phyloP scores from a whole-genome alignment of 2,797 vertebrate genomes.

The Cichlasoma orientale region DNA sequence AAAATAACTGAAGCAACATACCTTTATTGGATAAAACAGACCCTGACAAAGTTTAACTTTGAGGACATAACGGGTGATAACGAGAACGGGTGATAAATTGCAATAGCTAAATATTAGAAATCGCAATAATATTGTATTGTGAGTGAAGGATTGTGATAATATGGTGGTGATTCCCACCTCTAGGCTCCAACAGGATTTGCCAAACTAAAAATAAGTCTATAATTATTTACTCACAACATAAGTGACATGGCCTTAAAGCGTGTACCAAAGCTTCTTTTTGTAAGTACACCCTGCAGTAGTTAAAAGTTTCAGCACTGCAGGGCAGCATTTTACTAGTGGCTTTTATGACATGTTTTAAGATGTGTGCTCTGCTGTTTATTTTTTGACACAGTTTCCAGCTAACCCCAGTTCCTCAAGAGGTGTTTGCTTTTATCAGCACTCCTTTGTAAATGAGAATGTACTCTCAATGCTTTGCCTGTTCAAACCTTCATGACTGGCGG shows the following conservation, averaged over 20 bases:
- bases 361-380: background rate
- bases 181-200: too few relatives aligned
- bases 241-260: background rate
- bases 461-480: background rate
- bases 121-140: too few relatives aligned
- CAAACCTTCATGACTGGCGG: too few relatives aligned
- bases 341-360: background rate
- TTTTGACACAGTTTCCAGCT: background rate
- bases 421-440: background rate
- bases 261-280: background rate
- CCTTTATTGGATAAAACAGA: too few relatives aligned
- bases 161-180: too few relatives aligned
- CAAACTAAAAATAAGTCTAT: background rate
- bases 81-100: too few relatives aligned
- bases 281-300: background rate
- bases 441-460: background rate
- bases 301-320: background rate
- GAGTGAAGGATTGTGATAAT: too few relatives aligned
- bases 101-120: too few relatives aligned
- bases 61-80: too few relatives aligned
- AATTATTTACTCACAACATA: background rate
- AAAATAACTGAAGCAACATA: too few relatives aligned
- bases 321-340: background rate
- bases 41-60: too few relatives aligned
- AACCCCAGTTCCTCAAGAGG: background rate